A percentile compares a stretch with the other conserved stretches of the same genome.
phyloP scores from a whole-genome alignment of 2,113 vertebrate species.

The Spilogale gracilis region DNA sequence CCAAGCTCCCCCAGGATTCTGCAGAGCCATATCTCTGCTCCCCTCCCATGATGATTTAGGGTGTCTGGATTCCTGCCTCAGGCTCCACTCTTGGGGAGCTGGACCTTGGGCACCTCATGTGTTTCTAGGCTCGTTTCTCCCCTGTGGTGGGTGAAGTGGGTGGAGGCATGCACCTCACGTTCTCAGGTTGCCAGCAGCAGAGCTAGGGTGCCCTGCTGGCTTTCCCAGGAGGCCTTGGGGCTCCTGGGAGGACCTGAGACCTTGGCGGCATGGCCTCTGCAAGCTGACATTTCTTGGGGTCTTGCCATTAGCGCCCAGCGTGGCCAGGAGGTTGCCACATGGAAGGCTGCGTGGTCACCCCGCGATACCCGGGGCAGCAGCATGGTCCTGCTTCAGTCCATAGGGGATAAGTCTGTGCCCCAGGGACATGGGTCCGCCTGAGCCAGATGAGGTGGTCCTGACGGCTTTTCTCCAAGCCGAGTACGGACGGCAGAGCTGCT shows the following conservation, averaged over 20 bases:
- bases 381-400: fast-evolving
- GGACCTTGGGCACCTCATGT: neutral
- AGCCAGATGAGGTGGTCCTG: fast-evolving
- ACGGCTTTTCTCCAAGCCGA: fast-evolving
- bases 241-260: neutral
- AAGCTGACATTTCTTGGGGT: neutral
- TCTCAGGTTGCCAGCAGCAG: neutral
- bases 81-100: neutral
- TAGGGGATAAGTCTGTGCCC: neutral
- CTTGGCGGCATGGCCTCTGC: neutral
- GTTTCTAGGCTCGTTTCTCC: neutral
- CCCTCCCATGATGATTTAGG: neutral
- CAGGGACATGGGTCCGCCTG: fast-evolving
- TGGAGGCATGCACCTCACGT: neutral
- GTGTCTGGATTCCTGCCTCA: fast-evolving
- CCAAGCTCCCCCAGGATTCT: neutral
- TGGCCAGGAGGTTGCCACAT: neutral
- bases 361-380: fast-evolving
- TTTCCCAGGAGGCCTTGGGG: neutral
- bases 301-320: fast-evolving
- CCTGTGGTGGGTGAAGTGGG: fast-evolving
- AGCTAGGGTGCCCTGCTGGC: neutral
- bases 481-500: fast-evolving
- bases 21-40: neutral
- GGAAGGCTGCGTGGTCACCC: fast-evolving